Conservation (phyloP, 2,113 vertebrate species). For the Cololabis saira region DNA sequence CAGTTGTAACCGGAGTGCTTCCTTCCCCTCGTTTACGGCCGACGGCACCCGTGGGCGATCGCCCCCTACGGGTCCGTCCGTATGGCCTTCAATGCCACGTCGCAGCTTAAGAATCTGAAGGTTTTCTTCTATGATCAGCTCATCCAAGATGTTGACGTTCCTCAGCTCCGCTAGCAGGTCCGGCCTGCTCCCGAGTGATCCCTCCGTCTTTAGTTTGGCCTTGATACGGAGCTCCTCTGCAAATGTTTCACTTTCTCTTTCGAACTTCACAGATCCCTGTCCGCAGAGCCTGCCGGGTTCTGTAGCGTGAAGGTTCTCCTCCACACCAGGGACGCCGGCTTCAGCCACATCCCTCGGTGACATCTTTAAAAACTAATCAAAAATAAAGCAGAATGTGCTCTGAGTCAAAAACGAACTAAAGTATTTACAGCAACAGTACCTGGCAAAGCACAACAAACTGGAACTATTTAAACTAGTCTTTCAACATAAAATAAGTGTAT, state of each 20-base stretch:
- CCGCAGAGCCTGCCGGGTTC: neutral
- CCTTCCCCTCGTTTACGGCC: slow-evolving; percentile 27
- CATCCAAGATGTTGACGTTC: slow-evolving; percentile 60
- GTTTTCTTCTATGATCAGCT: slow-evolving; percentile 74
- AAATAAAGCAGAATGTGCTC: neutral
- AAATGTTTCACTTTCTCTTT: neutral
- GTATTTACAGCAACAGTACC: too few relatives aligned
- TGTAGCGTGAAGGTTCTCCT: slow-evolving; percentile 23
- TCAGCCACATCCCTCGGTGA: slow-evolving; percentile 61
- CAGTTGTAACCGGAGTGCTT: slow-evolving; percentile 54
- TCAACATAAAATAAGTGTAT: too few relatives aligned
- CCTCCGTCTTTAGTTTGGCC: neutral
- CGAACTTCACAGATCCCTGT: neutral
- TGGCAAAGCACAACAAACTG: too few relatives aligned
- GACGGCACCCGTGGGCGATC: neutral
- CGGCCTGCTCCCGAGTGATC: neutral
- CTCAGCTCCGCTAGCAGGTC: slow-evolving; percentile 61
- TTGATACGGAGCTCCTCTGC: neutral
- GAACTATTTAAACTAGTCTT: too few relatives aligned
- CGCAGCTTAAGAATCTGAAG: slow-evolving; percentile 60
- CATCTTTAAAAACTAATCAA: slow-evolving; percentile 58
- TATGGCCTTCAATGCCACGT: neutral
- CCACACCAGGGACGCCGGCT: slow-evolving; percentile 66
- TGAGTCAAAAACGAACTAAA: too few relatives aligned
- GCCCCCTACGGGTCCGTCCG: neutral